Base-by-base conservation (phyloP, 2,888 invertebrate genomes). In the Bimastos eiseni region DNA sequence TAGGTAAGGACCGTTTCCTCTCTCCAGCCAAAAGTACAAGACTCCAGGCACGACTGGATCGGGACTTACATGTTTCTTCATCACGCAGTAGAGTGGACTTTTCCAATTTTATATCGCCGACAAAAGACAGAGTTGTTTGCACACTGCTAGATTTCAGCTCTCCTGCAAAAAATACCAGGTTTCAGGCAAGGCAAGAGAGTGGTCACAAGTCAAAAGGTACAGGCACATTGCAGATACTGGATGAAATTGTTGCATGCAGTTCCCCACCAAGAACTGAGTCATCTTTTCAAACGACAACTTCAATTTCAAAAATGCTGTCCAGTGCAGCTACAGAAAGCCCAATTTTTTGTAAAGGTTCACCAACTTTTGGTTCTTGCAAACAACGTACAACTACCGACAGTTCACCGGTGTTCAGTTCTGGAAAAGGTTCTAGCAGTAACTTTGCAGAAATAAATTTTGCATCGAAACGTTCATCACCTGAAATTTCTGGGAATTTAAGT, bases 361-460 rank as follows among this genome's bases (percentile, higher is more conserved):
- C 86, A 86, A 86, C 86, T 19, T 86, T 86, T 36, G 86, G 86
- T 34, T 37, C 86, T 86, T 86, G 86, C n/a, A 86, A 86, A 24
- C 86, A 33, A 34, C 86, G 37, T 86, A 34, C 37, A 33, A 34
- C 36, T 24, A 15, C 36, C 5, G 86, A 86, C 36, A 86, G 86
- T 34, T 86, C 86, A 37, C 86, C 86, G 6, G 86, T 86, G 34
- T 86, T 86, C 36, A 86, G 37, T 24, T 86, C 86, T 86, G 70
- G 70, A n/a, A 70, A 70, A 70, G n/a, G 70, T 70, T 70, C 30
- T 70, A n/a, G 5, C 17, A 70, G 19, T 30, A 70, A n/a, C 70
- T 70, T 70, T 70, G 70, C n/a, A n/a, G 70, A 70, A 70, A 70
- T 70, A 70, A 70, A 70, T 70, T 70, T 70, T 70, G 70, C 70